Percentiles rank a stretch among this genome's conserved stretches.
phyloP scores from a whole-genome alignment of 2,113 vertebrate genomes.

The Picathartes gymnocephalus region DNA sequence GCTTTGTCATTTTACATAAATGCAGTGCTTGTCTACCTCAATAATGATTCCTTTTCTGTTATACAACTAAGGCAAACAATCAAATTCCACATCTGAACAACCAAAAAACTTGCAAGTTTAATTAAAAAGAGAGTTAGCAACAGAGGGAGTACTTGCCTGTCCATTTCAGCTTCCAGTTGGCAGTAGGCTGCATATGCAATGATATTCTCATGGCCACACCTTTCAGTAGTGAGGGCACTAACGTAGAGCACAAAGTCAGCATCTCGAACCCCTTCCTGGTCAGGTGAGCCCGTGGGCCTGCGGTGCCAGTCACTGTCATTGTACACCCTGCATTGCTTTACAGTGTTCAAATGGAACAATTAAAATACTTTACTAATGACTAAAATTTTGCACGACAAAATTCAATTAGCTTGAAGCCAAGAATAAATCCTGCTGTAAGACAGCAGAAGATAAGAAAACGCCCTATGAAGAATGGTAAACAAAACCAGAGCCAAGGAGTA shows the following conservation, averaged over 20 bases:
- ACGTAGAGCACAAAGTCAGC: conserved; percentile 94
- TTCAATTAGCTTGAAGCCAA: background rate
- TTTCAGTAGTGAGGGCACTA: conserved; percentile 89
- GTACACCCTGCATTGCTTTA: conserved; percentile 89
- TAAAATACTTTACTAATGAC: background rate
- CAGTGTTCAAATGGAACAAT: background rate
- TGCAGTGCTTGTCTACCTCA: background rate
- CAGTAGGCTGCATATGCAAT: conserved; percentile 97
- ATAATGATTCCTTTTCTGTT: background rate
- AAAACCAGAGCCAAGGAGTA: background rate
- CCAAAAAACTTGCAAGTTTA: accelerated
- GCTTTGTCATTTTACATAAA: background rate
- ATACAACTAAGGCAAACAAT: background rate
- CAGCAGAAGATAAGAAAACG: background rate
- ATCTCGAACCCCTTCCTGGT: conserved; percentile 84
- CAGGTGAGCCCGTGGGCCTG: conserved; percentile 74
- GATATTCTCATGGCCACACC: conserved; percentile 94
- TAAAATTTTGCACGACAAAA: background rate
- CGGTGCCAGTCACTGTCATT: conserved; percentile 80
- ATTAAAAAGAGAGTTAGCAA: background rate
- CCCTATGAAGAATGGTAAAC: background rate
- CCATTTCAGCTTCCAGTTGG: conserved; percentile 92
- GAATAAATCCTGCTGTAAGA: background rate
- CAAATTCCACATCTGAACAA: background rate
- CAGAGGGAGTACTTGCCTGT: conserved; percentile 77